Evolutionary conservation across 2,888 invertebrate species (phyloP).

Genomic region (Yponomeuta plumbellus): DNA sequence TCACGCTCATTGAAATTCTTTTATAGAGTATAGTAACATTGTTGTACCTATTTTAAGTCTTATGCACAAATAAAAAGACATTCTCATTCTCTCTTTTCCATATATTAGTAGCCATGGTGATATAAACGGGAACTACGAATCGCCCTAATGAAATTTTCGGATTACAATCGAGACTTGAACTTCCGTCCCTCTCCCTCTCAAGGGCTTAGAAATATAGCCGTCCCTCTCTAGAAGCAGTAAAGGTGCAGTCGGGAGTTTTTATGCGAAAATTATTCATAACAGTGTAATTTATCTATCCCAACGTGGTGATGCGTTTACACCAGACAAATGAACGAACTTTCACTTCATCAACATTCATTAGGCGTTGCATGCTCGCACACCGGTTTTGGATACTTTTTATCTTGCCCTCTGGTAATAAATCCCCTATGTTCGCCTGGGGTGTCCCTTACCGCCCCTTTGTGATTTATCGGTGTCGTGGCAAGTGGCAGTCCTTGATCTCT

Average conservation of each 20-base stretch:
- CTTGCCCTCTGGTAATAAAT: no score
- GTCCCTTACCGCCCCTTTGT: no score
- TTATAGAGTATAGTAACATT: no score
- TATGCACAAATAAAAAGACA: background rate
- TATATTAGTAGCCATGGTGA: background rate
- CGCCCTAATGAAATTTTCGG: conserved; percentile 75
- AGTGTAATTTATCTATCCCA: conserved; percentile 69
- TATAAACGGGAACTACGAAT: conserved; percentile 37
- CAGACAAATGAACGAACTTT: background rate
- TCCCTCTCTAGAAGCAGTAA: conserved; percentile 55
- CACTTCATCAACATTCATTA: no score
- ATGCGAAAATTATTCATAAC: conserved; percentile 78
- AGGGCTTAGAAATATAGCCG: conserved; percentile 32
- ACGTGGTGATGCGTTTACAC: background rate
- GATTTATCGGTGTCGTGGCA: no score
- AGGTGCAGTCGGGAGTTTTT: conserved; percentile 73
- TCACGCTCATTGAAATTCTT: no score
- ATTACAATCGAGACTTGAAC: conserved; percentile 54
- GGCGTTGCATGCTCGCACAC: no score
- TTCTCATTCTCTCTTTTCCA: background rate
- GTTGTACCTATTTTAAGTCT: no score
- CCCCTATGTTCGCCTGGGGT: no score
- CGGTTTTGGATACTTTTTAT: no score
- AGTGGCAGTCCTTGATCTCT: no score
- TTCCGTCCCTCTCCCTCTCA: conserved; percentile 38